Conservation (phyloP, 1,140 invertebrate species). For the Branchinecta lynchi region DNA sequence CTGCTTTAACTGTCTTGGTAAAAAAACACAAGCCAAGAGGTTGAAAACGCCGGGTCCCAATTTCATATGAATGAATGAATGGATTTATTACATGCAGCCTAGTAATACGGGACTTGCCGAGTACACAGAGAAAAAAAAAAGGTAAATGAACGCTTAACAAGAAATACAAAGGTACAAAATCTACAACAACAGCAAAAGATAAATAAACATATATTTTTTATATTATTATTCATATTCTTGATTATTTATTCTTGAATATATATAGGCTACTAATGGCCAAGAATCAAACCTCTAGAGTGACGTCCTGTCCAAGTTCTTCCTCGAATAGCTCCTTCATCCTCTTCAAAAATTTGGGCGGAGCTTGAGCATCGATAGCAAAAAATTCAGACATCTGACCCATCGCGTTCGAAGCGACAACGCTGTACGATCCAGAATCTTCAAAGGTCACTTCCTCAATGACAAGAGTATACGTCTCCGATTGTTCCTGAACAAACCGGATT, state of each 20-base stretch:
- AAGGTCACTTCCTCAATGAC: constrained; percentile 61
- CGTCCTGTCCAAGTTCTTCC: constrained; percentile 56
- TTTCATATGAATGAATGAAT: too few species aligned
- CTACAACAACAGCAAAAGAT: too few species aligned
- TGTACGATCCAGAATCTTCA: constrained; percentile 83
- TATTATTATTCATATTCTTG: not conserved
- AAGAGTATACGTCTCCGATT: constrained; percentile 48
- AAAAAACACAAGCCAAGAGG: too few species aligned
- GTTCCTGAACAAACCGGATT: constrained; percentile 50
- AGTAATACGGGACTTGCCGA: too few species aligned
- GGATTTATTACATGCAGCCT: too few species aligned
- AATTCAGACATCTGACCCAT: constrained; percentile 70
- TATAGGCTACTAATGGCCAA: not conserved
- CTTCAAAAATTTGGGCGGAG: constrained; percentile 54
- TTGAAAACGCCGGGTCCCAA: too few species aligned
- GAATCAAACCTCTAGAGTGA: constrained; percentile 43
- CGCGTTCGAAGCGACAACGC: constrained; percentile 75
- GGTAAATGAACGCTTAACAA: too few species aligned
- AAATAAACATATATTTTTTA: too few species aligned
- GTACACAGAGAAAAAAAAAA: too few species aligned
- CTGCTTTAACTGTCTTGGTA: too few species aligned
- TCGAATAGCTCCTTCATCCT: constrained; percentile 45
- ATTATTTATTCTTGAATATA: not conserved
- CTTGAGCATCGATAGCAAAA: constrained; percentile 59
- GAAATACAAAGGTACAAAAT: too few species aligned